These are phyloP conservation scores for Vollenhovia emeryi DNA, from an alignment of 1,140 invertebrate species.

Conservation along the genomic window DNA sequence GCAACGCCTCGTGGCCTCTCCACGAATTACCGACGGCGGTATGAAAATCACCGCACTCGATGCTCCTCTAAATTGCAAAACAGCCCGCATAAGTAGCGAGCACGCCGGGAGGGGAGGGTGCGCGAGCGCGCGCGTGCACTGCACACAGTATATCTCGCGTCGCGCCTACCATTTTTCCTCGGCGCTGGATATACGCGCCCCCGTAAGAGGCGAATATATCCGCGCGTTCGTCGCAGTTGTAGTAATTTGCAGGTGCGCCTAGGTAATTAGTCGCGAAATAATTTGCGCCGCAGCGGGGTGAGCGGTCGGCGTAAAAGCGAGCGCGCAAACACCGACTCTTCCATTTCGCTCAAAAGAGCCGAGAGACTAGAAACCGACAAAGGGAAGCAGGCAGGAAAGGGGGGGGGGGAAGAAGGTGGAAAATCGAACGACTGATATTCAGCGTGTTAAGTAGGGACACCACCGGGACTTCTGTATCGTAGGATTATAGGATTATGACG, in stretches of 20 bases:
- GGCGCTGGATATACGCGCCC: neutral
- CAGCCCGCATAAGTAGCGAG: conserved; percentile 44
- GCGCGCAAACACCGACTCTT: neutral
- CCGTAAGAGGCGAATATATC: neutral
- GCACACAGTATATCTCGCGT: neutral
- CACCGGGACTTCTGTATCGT: neutral
- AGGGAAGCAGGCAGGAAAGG: too few species aligned
- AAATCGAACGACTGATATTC: neutral
- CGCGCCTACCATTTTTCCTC: conserved; percentile 31
- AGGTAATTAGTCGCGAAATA: conserved; percentile 50
- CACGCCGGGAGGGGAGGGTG: neutral
- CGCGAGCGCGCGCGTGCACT: too few species aligned
- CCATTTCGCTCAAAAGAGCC: neutral
- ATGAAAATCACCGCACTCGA: conserved; percentile 59
- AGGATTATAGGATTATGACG: conserved; percentile 23
- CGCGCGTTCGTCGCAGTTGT: conserved; percentile 30
- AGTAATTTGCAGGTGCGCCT: conserved; percentile 49
- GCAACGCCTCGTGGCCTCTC: conserved; percentile 23
- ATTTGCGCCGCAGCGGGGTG: neutral
- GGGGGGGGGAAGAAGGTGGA: neutral
- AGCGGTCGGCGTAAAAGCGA: neutral
- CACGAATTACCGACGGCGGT: conserved; percentile 49
- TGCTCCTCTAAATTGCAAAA: conserved; percentile 60
- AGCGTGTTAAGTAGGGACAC: neutral
- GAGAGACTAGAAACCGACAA: neutral